Conservation (phyloP, 2,888 invertebrate genomes). For the Andrena dorsata region DNA sequence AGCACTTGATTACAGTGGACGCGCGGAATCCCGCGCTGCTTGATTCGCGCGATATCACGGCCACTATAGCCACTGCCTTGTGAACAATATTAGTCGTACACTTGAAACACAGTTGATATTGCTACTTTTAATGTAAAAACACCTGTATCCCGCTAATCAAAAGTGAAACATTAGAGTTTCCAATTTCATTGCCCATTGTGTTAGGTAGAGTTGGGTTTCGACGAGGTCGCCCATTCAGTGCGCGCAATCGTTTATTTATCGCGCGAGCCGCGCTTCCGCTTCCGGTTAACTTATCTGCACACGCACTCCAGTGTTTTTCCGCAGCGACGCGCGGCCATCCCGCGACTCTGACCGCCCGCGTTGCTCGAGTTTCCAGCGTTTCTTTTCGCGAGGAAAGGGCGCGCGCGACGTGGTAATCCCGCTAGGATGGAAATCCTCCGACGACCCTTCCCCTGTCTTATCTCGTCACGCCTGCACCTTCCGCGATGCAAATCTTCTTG, state of each 20-base stretch:
- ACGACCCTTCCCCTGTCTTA: conserved; percentile 65
- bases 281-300: conserved; percentile 56
- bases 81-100: too few relatives aligned
- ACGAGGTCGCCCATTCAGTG: conserved; percentile 37
- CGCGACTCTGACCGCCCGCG: conserved; percentile 11
- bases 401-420: conserved; percentile 40
- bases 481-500: conserved; percentile 67
- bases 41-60: too few relatives aligned
- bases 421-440: conserved; percentile 59
- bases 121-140: too few relatives aligned
- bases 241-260: conserved; percentile 48
- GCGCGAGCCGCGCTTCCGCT: conserved; percentile 55
- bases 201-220: neutral
- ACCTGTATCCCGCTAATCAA: neutral
- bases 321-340: neutral
- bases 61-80: too few relatives aligned
- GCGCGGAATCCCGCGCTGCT: too few relatives aligned
- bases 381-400: conserved; percentile 1
- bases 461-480: conserved; percentile 71
- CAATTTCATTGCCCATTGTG: neutral
- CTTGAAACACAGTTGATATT: too few relatives aligned
- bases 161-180: neutral
- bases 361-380: conserved; percentile 25
- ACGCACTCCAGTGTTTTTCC: conserved; percentile 49
- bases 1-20: too few relatives aligned